These are phyloP conservation scores for Pycnomerus fuliginosus DNA, from an alignment of 2,888 invertebrate species.

Conservation along the genomic window DNA sequence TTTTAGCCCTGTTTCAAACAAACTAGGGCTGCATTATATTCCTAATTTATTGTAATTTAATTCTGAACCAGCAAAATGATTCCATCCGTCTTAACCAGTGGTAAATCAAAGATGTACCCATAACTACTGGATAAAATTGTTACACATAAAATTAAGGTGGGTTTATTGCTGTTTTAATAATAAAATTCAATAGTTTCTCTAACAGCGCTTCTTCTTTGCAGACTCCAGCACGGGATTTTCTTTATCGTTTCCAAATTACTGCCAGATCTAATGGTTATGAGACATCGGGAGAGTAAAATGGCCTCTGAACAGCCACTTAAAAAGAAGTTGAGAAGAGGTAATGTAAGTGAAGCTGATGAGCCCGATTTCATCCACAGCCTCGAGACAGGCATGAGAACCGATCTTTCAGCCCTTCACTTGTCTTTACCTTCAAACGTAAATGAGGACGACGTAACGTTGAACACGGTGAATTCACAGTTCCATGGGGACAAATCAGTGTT, in stretches of 20 bases:
- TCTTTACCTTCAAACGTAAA: slow-evolving; percentile 44
- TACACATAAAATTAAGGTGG: slow-evolving; percentile 29
- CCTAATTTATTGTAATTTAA: too few species aligned
- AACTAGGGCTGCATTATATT: slow-evolving; percentile 8
- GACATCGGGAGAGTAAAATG: slow-evolving; percentile 23
- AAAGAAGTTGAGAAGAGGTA: slow-evolving; percentile 73
- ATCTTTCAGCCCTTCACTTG: slow-evolving; percentile 45
- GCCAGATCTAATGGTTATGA: slow-evolving; percentile 30
- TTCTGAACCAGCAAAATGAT: too few species aligned
- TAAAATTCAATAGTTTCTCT: slow-evolving; percentile 1
- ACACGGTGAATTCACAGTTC: slow-evolving; percentile 40
- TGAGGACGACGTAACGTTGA: slow-evolving; percentile 44
- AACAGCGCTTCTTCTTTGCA: too few species aligned
- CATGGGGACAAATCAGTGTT: slow-evolving; percentile 34
- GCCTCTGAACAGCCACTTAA: slow-evolving; percentile 79
- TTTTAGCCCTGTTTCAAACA: slow-evolving; percentile 19
- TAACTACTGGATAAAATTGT: slow-evolving; percentile 33
- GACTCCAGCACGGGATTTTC: too few species aligned
- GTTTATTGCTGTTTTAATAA: slow-evolving; percentile 3
- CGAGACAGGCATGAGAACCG: slow-evolving; percentile 48
- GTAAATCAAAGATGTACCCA: too few species aligned
- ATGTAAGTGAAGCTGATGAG: slow-evolving; percentile 62
- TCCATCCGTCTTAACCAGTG: too few species aligned
- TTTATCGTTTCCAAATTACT: too few species aligned
- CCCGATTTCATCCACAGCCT: slow-evolving; percentile 57